Base-by-base conservation (phyloP, 2,797 vertebrate genomes). In the Tiaroga cobitis region DNA sequence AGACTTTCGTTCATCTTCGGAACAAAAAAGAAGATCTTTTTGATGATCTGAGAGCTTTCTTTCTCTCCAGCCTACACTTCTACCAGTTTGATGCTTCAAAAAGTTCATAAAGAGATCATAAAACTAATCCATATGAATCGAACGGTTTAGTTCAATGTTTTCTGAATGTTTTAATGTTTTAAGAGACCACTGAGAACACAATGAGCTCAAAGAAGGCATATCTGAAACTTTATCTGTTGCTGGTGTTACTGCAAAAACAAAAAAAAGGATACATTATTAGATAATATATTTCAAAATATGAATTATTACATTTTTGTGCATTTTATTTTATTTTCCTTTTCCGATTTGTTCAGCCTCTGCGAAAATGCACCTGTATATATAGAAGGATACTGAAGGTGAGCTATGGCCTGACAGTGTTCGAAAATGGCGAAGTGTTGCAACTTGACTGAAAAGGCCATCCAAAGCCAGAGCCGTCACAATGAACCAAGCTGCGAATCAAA, bases 401-500 rank as follows among this genome's bases (percentile, higher is more conserved):
- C 29, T 26, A 49, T 67, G n/a, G 43, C 37, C 80, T 82, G 51
- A 73, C 68, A 81, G 21, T 41, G 51, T 59, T 80, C 18, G 21
- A 15, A 80, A 68, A 80, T 63, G 73, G 43, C 74, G 18, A 77
- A 46, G 15, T 79, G 74, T 61, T 46, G 75, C 37, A 43, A 26
- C 32, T 70, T 37, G 49, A n/a, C 46, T 59, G 16, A 78, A 41
- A 56, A 59, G 49, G 18, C 24, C 74, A 19, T 78, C 26, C 51
- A 78, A 84, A 59, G 83, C 32, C 74, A 84, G 65, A 79, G 49
- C 43, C 15, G 8, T 78, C 51, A 84, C 75, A 59, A 49, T 78
- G 37, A 84, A 59, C 74, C 82, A 69, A 56, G 19, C 63, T 70
- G n/a, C 65, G 46, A 80, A 79, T 85, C 76, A 79, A 85, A 85